These are phyloP conservation scores for Yponomeuta plumbellus DNA, from an alignment of 2,888 invertebrate species.

Conservation along the genomic window DNA sequence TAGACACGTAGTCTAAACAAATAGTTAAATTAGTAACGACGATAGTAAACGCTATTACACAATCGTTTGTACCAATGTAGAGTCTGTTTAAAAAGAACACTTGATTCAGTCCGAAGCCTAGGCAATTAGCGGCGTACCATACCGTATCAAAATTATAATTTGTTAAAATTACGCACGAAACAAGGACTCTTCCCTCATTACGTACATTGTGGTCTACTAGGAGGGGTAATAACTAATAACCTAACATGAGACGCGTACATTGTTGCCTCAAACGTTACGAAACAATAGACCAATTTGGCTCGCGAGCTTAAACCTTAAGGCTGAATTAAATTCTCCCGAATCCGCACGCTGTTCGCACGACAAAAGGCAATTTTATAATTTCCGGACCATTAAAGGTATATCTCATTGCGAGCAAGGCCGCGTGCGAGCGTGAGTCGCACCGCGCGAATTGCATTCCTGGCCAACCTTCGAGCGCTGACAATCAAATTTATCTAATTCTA, in stretches of 20 bases:
- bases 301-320: conserved; percentile 39
- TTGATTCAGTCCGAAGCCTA: not conserved
- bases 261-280: conserved; percentile 33
- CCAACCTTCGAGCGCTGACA: conserved; percentile 27
- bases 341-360: conserved; percentile 37
- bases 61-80: not conserved
- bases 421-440: conserved; percentile 50
- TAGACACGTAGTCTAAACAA: no score
- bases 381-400: conserved; percentile 63
- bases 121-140: not conserved
- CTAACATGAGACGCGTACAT: not conserved
- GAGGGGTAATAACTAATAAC: conserved; percentile 17
- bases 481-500: conserved; percentile 41
- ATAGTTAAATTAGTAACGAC: not conserved
- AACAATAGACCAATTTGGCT: conserved; percentile 43
- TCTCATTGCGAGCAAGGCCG: conserved; percentile 59
- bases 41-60: not conserved
- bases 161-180: not conserved
- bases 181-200: conserved; percentile 12
- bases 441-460: conserved; percentile 64
- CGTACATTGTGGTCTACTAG: conserved; percentile 21
- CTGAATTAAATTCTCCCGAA: conserved; percentile 39
- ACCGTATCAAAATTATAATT: not conserved
- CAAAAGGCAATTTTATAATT: conserved; percentile 53
- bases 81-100: not conserved